A percentile compares a stretch with the other conserved stretches of the same genome.
phyloP scores from a whole-genome alignment of 2,797 vertebrate genomes.

The Triplophysa bombifrons region DNA sequence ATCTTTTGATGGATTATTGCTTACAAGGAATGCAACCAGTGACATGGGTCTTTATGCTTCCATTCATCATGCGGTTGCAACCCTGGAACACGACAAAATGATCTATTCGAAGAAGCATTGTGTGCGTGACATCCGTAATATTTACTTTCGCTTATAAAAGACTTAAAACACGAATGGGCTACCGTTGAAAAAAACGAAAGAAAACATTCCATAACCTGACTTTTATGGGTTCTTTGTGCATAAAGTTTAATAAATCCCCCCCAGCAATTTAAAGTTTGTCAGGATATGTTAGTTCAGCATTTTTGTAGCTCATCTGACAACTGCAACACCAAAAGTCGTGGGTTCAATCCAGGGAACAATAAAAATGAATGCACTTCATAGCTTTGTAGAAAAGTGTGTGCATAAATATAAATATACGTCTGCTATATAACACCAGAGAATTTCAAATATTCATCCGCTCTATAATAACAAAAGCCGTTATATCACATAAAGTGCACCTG shows the following conservation, averaged over 20 bases:
- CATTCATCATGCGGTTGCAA: not conserved
- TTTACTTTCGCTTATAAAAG: slow-evolving; percentile 11
- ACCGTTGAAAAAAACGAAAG: not conserved
- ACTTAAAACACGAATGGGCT: slow-evolving; percentile 8
- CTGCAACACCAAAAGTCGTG: not conserved
- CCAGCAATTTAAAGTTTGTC: not conserved
- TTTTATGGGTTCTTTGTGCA: not conserved
- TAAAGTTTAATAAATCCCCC: not conserved
- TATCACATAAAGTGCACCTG: not conserved
- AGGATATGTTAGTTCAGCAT: not conserved
- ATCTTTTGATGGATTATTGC: slow-evolving; percentile 15
- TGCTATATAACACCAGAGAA: not conserved
- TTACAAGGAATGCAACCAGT: slow-evolving; percentile 11
- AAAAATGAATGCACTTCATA: not conserved
- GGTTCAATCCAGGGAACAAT: not conserved
- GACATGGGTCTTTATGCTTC: slow-evolving; percentile 14
- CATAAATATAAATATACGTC: not conserved
- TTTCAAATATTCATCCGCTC: not conserved
- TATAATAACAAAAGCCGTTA: not conserved
- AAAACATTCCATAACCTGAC: slow-evolving; percentile 1
- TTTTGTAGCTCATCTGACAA: not conserved
- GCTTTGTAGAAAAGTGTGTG: not conserved
- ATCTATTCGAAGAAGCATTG: not conserved
- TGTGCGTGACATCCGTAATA: not conserved
- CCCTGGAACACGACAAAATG: not conserved